These are phyloP conservation scores for Adelphocoris suturalis DNA, from an alignment of 2,888 invertebrate genomes.

Conservation along the genomic window DNA sequence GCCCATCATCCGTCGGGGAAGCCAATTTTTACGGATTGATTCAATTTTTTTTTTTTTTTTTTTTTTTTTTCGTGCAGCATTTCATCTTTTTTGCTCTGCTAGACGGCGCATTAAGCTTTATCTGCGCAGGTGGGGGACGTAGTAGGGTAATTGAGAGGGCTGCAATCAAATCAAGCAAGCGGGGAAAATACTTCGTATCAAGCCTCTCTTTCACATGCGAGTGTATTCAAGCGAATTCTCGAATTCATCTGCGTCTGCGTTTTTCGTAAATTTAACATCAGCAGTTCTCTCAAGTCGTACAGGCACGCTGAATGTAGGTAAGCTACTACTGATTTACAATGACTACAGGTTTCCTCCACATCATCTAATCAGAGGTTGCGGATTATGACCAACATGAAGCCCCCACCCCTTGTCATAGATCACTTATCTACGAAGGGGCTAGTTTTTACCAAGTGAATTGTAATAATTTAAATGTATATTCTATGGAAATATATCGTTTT, in stretches of 20 bases:
- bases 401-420: too few relatives aligned
- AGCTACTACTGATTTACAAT: too few relatives aligned
- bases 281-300: too few relatives aligned
- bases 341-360: too few relatives aligned
- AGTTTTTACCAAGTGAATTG: too few relatives aligned
- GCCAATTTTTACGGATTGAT: conserved; percentile 68
- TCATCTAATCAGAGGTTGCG: too few relatives aligned
- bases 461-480: too few relatives aligned
- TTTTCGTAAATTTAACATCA: too few relatives aligned
- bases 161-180: conserved; percentile 61
- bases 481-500: too few relatives aligned
- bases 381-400: too few relatives aligned
- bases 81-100: not conserved
- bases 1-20: conserved; percentile 61
- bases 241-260: not conserved
- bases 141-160: conserved; percentile 45
- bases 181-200: conserved; percentile 32
- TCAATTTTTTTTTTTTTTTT: conserved; percentile 65
- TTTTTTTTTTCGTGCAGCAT: conserved; percentile 1
- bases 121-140: not conserved
- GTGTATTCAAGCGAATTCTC: not conserved
- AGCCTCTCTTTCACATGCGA: not conserved
- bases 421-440: too few relatives aligned
- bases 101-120: conserved; percentile 26
- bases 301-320: too few relatives aligned